Percentiles rank a stretch among this genome's conserved stretches.
Conservation (phyloP, 2,888 invertebrate species). For the Nesidiocoris tenuis region DNA sequence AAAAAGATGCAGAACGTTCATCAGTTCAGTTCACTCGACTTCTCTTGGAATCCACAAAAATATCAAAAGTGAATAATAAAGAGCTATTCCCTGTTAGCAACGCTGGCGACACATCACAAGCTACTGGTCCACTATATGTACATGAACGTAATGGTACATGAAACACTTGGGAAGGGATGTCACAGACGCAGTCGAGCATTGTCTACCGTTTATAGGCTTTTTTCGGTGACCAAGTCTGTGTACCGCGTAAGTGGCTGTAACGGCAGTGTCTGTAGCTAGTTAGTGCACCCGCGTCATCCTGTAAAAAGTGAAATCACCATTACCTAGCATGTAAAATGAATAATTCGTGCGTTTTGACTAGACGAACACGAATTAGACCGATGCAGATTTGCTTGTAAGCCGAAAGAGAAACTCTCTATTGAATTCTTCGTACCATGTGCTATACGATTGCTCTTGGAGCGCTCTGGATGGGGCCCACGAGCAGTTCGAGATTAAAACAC, state of each 20-base stretch:
- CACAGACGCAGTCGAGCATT: neutral
- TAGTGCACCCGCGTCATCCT: slow-evolving; percentile 17
- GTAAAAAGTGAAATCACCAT: too few relatives aligned
- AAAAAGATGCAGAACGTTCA: too few relatives aligned
- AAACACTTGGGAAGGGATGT: too few relatives aligned
- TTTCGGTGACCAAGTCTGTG: slow-evolving; percentile 35
- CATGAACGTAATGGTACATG: too few relatives aligned
- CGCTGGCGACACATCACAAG: neutral
- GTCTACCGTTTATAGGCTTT: slow-evolving; percentile 28
- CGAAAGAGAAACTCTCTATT: neutral
- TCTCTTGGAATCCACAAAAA: too few relatives aligned
- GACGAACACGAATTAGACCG: too few relatives aligned
- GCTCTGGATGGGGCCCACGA: slow-evolving; percentile 30
- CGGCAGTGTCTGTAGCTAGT: slow-evolving; percentile 27
- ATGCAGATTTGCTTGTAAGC: too few relatives aligned
- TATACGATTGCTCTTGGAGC: slow-evolving; percentile 13
- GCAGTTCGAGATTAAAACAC: slow-evolving; percentile 57
- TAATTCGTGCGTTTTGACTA: too few relatives aligned
- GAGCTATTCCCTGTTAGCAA: too few relatives aligned
- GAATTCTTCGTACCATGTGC: slow-evolving; percentile 16
- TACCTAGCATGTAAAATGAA: too few relatives aligned
- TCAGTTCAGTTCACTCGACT: too few relatives aligned
- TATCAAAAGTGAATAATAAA: too few relatives aligned
- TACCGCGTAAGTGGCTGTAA: slow-evolving; percentile 28
- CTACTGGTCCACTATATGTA: neutral